Base-by-base conservation (phyloP, 2,113 vertebrate species). In the Crotophaga sulcirostris region DNA sequence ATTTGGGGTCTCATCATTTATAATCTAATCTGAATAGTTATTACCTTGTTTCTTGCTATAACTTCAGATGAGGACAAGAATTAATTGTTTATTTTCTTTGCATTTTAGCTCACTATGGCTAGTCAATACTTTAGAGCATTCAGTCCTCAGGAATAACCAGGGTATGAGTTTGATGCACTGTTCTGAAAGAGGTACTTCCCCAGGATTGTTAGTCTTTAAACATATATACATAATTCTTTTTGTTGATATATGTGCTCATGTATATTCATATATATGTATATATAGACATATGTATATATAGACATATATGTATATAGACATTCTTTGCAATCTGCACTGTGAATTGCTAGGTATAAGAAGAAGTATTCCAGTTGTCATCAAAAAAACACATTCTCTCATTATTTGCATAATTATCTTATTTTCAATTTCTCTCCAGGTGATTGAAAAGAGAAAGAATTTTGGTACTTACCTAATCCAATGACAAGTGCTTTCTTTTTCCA, bases 151-250 rank as follows among this genome's bases (percentile, higher is more conserved):
- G 33, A 17, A 40, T 25, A 63, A 11, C 6, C 29, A 20, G 25
- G 6, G 7, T 54, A 15, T 38, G 45, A 55, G 52, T 62, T 8
- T 70, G 13, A 69, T 2, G 11, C 0, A 0, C 10, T 64, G 11
- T 45, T 70, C 45, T 60, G 60, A 67, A 60, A 56, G 49, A 74
- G 4, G 2, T 28, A 23, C 42, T 14, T 59, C 11, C 23, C 29
- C 15, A 34, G 26, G 28, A 49, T 3, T 87, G 4, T 21, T 68
- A 73, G 7, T 26, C 44, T 79, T 82, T 42, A 78, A 58, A 51
- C 4, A 28, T 49, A 17, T 8, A 25, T 36, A 8, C 3, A 10
- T 31, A 15, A 5, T 6, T 58, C 7, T 36, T 14, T 25, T 25
- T 31, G 44, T 56, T 8, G 63, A 13, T 64, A 19, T n/a, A 56